phyloP scores from a whole-genome alignment of 37 sponge, comb jelly and placozoan genomes.

The Crambe crambe region DNA sequence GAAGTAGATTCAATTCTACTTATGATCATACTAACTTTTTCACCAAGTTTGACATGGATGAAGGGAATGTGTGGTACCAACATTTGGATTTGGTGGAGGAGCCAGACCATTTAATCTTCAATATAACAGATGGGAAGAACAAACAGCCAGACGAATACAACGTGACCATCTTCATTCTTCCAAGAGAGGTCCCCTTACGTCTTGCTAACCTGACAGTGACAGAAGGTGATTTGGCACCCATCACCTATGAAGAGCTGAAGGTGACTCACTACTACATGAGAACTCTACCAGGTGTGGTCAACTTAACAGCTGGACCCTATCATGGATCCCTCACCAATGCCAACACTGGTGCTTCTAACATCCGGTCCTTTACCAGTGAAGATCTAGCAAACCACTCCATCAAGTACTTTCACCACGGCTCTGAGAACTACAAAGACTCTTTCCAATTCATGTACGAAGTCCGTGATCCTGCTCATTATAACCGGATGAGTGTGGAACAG shows the following conservation, averaged over 20 bases:
- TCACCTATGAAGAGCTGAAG: conserved; percentile 10
- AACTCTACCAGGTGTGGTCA: neutral
- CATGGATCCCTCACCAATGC: neutral
- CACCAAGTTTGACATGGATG: conserved; percentile 40
- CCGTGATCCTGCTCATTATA: neutral
- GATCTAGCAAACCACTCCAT: conserved; percentile 25
- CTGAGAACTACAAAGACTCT: conserved; percentile 19
- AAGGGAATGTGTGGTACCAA: conserved; percentile 19
- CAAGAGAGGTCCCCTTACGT: conserved; percentile 15
- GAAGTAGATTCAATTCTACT: neutral
- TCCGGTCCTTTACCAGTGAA: conserved; percentile 20
- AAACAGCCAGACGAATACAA: neutral
- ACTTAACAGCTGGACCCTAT: neutral
- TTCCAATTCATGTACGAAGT: conserved; percentile 33
- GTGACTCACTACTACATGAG: conserved; percentile 33
- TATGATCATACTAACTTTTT: neutral
- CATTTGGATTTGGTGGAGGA: neutral
- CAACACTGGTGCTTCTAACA: neutral
- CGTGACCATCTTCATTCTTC: conserved; percentile 36
- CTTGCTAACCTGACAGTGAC: neutral
- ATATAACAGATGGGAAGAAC: conserved; percentile 44
- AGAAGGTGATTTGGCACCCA: conserved; percentile 1
- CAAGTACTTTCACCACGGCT: conserved; percentile 40
- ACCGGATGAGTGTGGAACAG: neutral
- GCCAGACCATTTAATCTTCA: conserved; percentile 34